Conservation (phyloP, 1,140 invertebrate species). For the Aphelinus atriplicis region DNA sequence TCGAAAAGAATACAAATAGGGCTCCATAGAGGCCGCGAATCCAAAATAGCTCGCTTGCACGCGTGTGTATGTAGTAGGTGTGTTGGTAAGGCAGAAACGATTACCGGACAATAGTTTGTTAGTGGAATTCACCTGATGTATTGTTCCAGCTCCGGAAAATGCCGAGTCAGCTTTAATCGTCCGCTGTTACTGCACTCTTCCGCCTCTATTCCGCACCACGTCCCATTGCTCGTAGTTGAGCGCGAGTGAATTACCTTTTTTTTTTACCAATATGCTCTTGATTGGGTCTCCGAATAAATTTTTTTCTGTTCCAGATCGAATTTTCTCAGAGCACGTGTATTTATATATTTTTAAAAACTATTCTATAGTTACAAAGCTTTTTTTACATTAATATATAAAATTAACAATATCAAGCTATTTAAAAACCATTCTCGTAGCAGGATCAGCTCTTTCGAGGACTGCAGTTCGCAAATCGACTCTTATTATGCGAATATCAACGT, state of each 20-base stretch:
- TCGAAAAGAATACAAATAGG: constrained; percentile 23
- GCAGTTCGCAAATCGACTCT: not conserved
- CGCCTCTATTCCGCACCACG: not conserved
- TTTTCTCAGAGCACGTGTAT: constrained; percentile 8
- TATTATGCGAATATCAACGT: not conserved
- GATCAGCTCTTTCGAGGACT: not conserved
- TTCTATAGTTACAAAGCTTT: constrained; percentile 13
- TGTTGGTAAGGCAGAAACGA: constrained; percentile 48
- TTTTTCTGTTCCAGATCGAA: constrained; percentile 10
- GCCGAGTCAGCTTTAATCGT: constrained; percentile 57
- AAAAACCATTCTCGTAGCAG: not conserved
- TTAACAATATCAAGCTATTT: constrained; percentile 12
- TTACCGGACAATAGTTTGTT: constrained; percentile 67
- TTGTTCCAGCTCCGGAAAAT: constrained; percentile 59
- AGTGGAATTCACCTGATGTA: constrained; percentile 63
- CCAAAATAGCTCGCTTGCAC: constrained; percentile 25
- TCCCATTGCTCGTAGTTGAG: not conserved
- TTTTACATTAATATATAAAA: constrained; percentile 24
- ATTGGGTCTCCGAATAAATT: constrained; percentile 1
- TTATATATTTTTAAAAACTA: constrained; percentile 13
- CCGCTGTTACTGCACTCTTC: constrained; percentile 9
- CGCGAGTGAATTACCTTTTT: constrained; percentile 16
- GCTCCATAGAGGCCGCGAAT: constrained; percentile 5
- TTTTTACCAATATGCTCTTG: not conserved
- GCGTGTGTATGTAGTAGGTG: not conserved